Evolutionary conservation across 2,113 vertebrate species (phyloP), one percentile per base, ranked within the genome.

Genomic region (Microcebus lehilahytsara): DNA sequence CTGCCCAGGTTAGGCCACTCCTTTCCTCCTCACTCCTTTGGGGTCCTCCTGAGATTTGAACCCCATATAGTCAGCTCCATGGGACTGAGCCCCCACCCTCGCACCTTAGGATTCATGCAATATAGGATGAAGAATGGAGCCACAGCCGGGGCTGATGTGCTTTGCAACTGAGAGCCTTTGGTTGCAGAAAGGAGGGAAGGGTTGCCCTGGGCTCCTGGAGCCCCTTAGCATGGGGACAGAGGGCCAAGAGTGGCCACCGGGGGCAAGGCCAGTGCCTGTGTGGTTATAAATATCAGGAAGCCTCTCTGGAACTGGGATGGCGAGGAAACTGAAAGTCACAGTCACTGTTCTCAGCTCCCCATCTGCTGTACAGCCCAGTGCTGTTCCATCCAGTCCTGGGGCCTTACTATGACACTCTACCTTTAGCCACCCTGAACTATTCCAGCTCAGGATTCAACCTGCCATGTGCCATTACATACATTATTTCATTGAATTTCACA

Each of bases 251-350:
- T 37, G 5, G 94, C 77, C 94, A 40, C 90, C 66, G 53, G 84
- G 94, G 97, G 90, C 20, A 62, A 97, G 95, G 87, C 95, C 97
- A 97, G 79, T 97, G 90, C 71, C 97, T 97, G 92, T 23, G 34
- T 25, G 1, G 1, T 30, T 27, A 13, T 66, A 32, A 60, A 40
- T 22, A 27, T 81, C 64, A 49, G 64, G 30, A 30, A 16, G n/a
- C 62, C 81, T 37, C 16, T 69, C 34, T 42, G 46, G 71, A 58
- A 6, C 83, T 77, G 58, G 58, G 27, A 51, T 46, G 78, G 17
- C 40, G 22, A 79, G 79, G 88, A 88, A 40, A 49, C 60, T 58
- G 53, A 80, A 9, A 69, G n/a, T 22, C 19, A 20, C 49, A 81
- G 62, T 14, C 37, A 42, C 67, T 79, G 14, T 5, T 56, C 49